A percentile compares a stretch with the other conserved stretches of the same genome.
phyloP scores from a whole-genome alignment of 2,797 vertebrate genomes.

The Malacoraja senta region DNA sequence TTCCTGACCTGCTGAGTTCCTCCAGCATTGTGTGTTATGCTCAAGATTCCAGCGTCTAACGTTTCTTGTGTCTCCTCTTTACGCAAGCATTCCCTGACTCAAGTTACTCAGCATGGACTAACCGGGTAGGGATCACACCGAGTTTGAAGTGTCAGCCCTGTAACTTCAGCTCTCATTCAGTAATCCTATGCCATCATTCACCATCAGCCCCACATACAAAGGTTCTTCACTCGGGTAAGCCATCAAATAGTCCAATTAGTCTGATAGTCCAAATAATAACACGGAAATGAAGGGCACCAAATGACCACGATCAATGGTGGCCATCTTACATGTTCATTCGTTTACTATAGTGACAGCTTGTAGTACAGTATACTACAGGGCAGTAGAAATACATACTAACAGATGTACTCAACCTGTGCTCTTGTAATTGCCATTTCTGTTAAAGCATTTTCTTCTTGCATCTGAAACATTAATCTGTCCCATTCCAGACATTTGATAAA shows the following conservation, averaged over 20 bases:
- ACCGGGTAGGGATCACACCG: background rate
- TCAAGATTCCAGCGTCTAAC: no score
- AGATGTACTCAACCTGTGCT: background rate
- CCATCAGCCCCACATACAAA: background rate
- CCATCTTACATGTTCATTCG: no score
- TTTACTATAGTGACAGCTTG: no score
- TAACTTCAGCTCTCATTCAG: slow-evolving; percentile 41
- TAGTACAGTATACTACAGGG: background rate
- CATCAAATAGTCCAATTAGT: background rate
- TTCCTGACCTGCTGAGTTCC: no score
- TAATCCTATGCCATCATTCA: background rate
- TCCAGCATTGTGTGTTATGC: no score
- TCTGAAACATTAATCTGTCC: background rate
- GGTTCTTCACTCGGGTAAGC: background rate
- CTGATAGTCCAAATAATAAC: no score
- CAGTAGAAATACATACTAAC: no score
- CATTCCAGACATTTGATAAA: background rate
- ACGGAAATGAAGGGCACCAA: no score
- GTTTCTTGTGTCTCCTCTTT: no score
- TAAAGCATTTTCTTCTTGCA: background rate
- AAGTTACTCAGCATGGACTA: background rate
- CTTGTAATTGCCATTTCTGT: background rate
- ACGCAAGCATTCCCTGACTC: background rate
- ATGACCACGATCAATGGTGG: no score
- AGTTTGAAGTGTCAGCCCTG: no score